Evolutionary conservation across 2,113 vertebrate species (phyloP), one percentile per base, ranked within the genome.

Genomic region (Sylvia atricapilla): DNA sequence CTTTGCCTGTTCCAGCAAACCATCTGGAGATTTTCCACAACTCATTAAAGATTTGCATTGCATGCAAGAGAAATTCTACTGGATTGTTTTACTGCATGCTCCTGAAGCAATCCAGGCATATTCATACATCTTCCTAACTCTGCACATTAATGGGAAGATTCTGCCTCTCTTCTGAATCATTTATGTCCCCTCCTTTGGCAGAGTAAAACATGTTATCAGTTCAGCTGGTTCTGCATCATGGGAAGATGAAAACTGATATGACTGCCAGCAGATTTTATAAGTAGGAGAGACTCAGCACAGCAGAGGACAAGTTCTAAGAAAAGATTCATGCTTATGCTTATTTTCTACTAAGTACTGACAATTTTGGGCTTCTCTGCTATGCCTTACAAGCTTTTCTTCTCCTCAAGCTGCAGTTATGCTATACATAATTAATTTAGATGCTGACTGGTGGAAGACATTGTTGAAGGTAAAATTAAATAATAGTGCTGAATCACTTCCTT

Each of bases 381-480:
- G 75, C 60, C 33, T 92, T 74, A 74, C 27, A 78, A 93, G 83
- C 39, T 86, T 37, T 87, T 62, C 62, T 84, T 89, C 78, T 92
- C 79, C 64, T 77, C 59, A 87, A 94, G 85, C 44, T 60, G 82
- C 44, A 72, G 39, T 64, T 78, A 50, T 10, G 18, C 58, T 95
- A 37, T 15, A 55, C 23, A 77, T 56, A 90, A 88, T 85, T 83
- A 76, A 81, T 87, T 94, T 70, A 90, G 64, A 68, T 60, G 62
- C 60, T 52, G n/a, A 74, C 53, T 80, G 35, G 59, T 67, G 92
- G 52, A 80, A 92, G 64, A 72, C 44, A 46, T 50, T 22, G 44
- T 84, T 94, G 52, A 84, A 86, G 24, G 75, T 58, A 88, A 83
- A 90, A 94, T 91, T 70, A 80, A 95, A 69, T 87, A 90, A 85